These are phyloP conservation scores for Mayetiola destructor DNA, from an alignment of 2,888 invertebrate species.

Conservation along the genomic window DNA sequence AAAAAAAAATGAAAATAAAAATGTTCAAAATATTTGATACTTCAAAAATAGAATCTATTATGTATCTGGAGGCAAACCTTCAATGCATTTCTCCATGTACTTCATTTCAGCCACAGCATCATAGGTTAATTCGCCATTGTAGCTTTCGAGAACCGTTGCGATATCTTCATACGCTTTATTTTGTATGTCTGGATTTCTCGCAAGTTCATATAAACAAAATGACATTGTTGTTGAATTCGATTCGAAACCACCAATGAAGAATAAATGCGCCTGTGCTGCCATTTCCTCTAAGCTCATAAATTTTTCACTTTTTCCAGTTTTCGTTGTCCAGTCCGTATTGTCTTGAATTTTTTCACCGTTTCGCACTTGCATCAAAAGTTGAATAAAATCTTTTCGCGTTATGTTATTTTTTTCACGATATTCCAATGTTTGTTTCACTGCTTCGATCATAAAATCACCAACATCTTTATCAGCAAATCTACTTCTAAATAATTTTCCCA, in stretches of 20 bases:
- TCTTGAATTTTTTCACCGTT: not conserved
- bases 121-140: constrained; percentile 38
- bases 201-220: constrained; percentile 41
- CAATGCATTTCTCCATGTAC: constrained; percentile 41
- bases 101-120: constrained; percentile 42
- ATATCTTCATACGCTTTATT: constrained; percentile 38
- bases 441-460: constrained; percentile 9
- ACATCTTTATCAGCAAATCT: constrained; percentile 2
- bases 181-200: constrained; percentile 39
- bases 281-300: not conserved
- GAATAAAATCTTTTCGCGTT: not conserved
- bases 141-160: constrained; percentile 30
- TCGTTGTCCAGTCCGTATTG: constrained; percentile 1
- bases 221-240: constrained; percentile 47
- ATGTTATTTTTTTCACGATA: not conserved
- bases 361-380: not conserved
- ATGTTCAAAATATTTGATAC: not conserved
- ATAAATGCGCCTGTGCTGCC: constrained; percentile 3
- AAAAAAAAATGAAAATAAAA: not conserved
- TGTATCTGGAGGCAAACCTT: constrained; percentile 30
- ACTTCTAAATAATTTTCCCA: not conserved
- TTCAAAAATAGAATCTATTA: not conserved
- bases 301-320: not conserved
- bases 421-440: not conserved
- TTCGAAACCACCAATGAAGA: constrained; percentile 28